Evolutionary conservation across 2,888 invertebrate genomes (phyloP), one percentile per base, ranked within the genome.

Genomic region (Lycophotia porphyrea): DNA sequence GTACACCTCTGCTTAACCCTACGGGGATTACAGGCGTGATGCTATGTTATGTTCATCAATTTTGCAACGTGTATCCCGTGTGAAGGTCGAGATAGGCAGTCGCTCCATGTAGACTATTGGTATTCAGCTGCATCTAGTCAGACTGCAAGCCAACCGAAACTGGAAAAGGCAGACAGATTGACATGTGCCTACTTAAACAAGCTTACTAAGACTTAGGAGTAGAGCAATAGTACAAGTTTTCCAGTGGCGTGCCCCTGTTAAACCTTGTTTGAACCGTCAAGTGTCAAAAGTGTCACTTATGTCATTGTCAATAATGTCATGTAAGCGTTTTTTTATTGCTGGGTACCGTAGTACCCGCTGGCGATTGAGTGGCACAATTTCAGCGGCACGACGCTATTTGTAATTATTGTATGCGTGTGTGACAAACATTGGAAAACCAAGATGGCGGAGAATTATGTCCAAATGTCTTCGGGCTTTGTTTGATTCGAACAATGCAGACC

Each of bases 401-500:
- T 76, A 78, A 68, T 61, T 47, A 58, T 64, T 60, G 39, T 76
- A 44, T 61, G 42, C 31, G 64, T 64, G 31, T 58, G 31, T 55
- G 24, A 39, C 71, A 70, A 69, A 76, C 55, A 76, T 76, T 31
- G 47, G 31, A 68, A 71, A 71, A 47, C 39, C 75, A 84, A 84
- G 47, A 84, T 80, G 82, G 82, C 82, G 73, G 67, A 24, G 58
- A 72, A 70, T 80, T 31, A 72, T 67, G 80, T 70, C 72, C 64
- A 72, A 71, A 80, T 73, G 63, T 73, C 67, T 80, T 61, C n/a
- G n/a, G 55, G 52, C 69, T 83, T 81, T 80, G 84, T 84, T 67
- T 55, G 21, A 73, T 71, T 49, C 72, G 61, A 84, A 82, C 81
- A 84, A 80, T 67, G 61, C 66, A 27, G 7, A 34, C 44, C 69